A percentile compares a stretch with the other conserved stretches of the same genome.
These are phyloP conservation scores for Armadillidium nasatum DNA, from an alignment of 1,140 invertebrate species.

Conservation along the genomic window DNA sequence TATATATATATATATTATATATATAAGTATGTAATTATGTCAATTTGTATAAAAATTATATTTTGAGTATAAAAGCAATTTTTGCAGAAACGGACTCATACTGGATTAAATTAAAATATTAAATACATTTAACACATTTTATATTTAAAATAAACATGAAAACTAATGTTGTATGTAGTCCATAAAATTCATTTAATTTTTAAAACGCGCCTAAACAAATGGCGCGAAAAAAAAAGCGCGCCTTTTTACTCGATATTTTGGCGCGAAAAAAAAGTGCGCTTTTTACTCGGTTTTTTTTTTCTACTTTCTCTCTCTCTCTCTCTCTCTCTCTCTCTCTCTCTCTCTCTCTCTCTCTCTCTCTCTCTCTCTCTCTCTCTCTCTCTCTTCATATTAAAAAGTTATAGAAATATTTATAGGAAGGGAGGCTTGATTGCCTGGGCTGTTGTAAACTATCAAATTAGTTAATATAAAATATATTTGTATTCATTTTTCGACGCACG, in stretches of 20 bases:
- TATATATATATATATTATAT: not conserved
- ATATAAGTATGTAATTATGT: not conserved
- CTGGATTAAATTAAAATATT: not conserved
- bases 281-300: no score
- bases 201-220: not conserved
- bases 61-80: not conserved
- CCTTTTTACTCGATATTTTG: no score
- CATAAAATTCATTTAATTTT: conserved; percentile 2
- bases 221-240: not conserved
- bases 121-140: not conserved
- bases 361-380: no score
- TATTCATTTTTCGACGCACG: no score
- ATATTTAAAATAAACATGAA: not conserved
- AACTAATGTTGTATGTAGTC: not conserved
- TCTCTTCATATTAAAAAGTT: not conserved
- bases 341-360: no score
- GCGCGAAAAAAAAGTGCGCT: no score
- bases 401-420: not conserved
- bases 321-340: no score
- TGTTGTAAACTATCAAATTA: not conserved
- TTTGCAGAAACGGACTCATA: not conserved
- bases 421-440: not conserved
- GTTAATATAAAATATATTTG: not conserved
- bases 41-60: not conserved
- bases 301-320: no score